Conservation (phyloP, 2,888 invertebrate genomes). For the Chloroclysta siterata region DNA sequence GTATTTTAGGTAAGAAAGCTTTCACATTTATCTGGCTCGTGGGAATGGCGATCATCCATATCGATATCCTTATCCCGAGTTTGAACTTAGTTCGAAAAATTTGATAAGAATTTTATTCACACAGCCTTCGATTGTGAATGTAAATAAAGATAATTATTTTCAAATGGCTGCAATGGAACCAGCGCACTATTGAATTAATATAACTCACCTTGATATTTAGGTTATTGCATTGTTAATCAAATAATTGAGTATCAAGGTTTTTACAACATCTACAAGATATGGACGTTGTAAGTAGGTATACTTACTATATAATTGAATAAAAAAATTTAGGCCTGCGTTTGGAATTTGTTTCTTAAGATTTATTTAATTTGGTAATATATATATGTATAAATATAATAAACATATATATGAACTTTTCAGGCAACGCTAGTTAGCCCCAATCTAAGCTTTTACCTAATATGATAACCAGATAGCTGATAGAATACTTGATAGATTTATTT, state of each 20-base stretch:
- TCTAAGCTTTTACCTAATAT: too few species aligned
- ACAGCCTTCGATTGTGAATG: slow-evolving; percentile 41
- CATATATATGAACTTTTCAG: too few species aligned
- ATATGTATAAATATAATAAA: too few species aligned
- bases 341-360: too few species aligned
- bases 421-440: too few species aligned
- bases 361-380: too few species aligned
- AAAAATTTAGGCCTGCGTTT: too few species aligned
- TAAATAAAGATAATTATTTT: slow-evolving; percentile 35
- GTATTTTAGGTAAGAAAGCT: too few species aligned
- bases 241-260: neutral
- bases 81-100: slow-evolving; percentile 36
- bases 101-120: slow-evolving; percentile 42
- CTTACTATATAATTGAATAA: too few species aligned
- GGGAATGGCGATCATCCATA: slow-evolving; percentile 24
- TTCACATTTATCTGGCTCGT: slow-evolving; percentile 6
- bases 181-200: slow-evolving; percentile 16
- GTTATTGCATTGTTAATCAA: slow-evolving; percentile 20
- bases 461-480: too few species aligned
- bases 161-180: slow-evolving; percentile 24
- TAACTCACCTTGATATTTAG: slow-evolving; percentile 16
- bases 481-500: too few species aligned
- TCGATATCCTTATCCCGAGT: slow-evolving; percentile 19
- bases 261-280: slow-evolving; percentile 4
- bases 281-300: too few species aligned